Evolutionary conservation across 2,888 invertebrate species (phyloP).

Genomic region (Drosophila subsilvestris): DNA sequence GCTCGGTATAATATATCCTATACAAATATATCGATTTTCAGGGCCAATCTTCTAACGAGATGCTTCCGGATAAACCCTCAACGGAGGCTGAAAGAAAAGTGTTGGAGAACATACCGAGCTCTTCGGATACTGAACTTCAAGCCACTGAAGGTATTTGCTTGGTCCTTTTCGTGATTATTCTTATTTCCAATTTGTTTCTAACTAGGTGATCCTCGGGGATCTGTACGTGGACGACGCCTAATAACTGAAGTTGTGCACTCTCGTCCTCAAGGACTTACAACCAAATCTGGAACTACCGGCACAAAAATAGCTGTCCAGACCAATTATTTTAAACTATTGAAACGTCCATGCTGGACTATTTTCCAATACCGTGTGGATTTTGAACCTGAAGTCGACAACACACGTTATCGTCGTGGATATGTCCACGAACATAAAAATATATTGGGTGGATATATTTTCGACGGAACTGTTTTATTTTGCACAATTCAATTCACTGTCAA

Average conservation of each 20-base stretch:
- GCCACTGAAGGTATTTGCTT: not conserved
- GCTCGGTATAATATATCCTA: too few species aligned
- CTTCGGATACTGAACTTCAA: not conserved
- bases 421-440: constrained; percentile 85
- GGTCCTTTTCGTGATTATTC: not conserved
- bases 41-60: not conserved
- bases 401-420: constrained; percentile 86
- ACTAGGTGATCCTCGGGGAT: not conserved
- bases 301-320: not conserved
- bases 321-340: not conserved
- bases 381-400: constrained; percentile 89
- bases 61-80: not conserved
- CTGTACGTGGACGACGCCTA: not conserved
- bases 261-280: not conserved
- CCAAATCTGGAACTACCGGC: not conserved
- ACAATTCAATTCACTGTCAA: constrained; percentile 84
- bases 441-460: constrained; percentile 89
- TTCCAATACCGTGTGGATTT: constrained; percentile 90
- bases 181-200: not conserved
- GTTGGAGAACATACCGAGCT: not conserved
- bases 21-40: not conserved
- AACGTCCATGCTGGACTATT: not conserved
- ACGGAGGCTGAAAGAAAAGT: not conserved
- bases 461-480: constrained; percentile 89
- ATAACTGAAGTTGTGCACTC: not conserved